Evolutionary conservation across 37 sponge, comb jelly and placozoan species (phyloP), one percentile per base, ranked within the genome.

Genomic region (Tethya wilhelma): DNA sequence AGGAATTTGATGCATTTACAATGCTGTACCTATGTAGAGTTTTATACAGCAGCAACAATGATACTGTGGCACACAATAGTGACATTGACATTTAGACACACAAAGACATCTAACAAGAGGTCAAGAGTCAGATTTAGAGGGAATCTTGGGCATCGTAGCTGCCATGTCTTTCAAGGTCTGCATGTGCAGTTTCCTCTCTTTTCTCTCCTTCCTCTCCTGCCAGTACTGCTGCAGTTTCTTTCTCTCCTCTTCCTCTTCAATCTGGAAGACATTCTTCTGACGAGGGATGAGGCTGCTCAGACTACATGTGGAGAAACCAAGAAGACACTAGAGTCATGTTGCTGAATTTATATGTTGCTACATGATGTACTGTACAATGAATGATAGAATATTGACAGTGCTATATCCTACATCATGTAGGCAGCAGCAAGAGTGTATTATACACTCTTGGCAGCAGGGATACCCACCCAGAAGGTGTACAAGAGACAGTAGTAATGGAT

Each of bases 261-360:
- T 56, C 33, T 39, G 20, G 11, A 69, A 69, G 30, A 69, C 44
- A 42, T 38, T 69, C 70, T 69, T 69, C 44, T 69, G 70, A 40
- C 4, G 70, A 40, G 70, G 44, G 25, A 69, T 69, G 23, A 69
- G 39, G 3, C 9, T 7, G 25, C 1, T 69, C 44, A 69, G 38
- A 9, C 70, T 69, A 44, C 53, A 49, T 9, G 53, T 49, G 9
- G 53, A 14, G 14, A 14, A 14, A 49, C 14, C 9, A 14, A 49
- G 53, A 49, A 49, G 9, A 49, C 53, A 9, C 9, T 49, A 49
- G 14, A 49, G 53, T 14, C 14, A 19, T 9, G 9, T 19, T 49
- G 53, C 9, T 49, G 14, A 9, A 19, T 49, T 14, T 19, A 14
- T 49, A 49, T 9, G 53, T 49, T 14, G 9, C 14, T 49, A 49